Base-by-base conservation (phyloP, 2,888 invertebrate species). In the Caenorhabditis sp. region DNA sequence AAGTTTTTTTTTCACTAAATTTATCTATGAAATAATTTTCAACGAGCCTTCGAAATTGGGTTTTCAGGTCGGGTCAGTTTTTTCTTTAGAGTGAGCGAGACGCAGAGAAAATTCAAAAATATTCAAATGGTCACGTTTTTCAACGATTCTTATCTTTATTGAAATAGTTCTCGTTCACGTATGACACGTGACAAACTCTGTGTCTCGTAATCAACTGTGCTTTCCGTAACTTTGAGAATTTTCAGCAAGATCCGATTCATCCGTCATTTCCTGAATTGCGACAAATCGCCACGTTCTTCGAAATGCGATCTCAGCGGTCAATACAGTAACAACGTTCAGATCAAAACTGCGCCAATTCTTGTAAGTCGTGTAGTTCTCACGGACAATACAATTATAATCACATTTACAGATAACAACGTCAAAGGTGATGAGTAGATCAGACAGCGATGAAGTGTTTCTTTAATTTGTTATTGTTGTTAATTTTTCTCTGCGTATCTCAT, bases 201-300 rank as follows among this genome's bases (percentile, higher is more conserved):
- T n/a, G n/a, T n/a, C n/a, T n/a, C n/a, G n/a, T n/a, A n/a, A n/a
- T n/a, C n/a, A n/a, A n/a, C n/a, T n/a, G n/a, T n/a, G n/a, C n/a
- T 43, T 10, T 43, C 2, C 8, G 17, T 8, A 55, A 24, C 14
- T 55, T 26, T 43, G 8, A 43, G 17, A 17, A 17, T 27, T 72
- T 73, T 27, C 62, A 73, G 73, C 57, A 68, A 73, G 59, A 68
- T 66, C 37, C 68, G 55, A 3, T 65, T 73, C 51, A 73, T 73
- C 53, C 65, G 73, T 14, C 37, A 65, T 49, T 73, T 73, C 31
- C 54, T 73, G 1, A 73, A 73, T 31, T 73, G 73, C 24, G 68
- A 73, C 37, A 68, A 68, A 26, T 36, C 68, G 2, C 55, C 55
- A 31, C 61, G 37, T 14, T 62, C 43, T 17, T 65, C 68, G 12